A percentile compares a stretch with the other conserved stretches of the same genome.
Evolutionary conservation across 2,113 vertebrate genomes (phyloP).

Genomic region (Falco punctatus): DNA sequence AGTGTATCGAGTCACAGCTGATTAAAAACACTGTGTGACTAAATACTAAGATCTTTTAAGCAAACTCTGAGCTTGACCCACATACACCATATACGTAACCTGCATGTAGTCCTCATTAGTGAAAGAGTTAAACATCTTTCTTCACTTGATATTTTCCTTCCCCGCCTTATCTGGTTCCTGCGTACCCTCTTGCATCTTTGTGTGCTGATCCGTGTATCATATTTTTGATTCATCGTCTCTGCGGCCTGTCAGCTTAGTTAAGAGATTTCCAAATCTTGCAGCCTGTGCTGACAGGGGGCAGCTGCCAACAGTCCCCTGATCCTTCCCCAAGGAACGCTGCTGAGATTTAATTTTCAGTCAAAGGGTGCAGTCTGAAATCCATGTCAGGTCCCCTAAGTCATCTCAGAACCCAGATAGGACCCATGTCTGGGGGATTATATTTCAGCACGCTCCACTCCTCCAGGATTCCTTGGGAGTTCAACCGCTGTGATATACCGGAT

Average conservation of each 20-base stretch:
- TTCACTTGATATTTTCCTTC: conserved; percentile 48
- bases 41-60: neutral
- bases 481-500: conserved; percentile 16
- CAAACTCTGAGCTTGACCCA: neutral
- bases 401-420: conserved; percentile 71
- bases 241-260: conserved; percentile 84
- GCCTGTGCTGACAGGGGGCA: conserved; percentile 80
- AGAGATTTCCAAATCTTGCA: conserved; percentile 84
- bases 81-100: neutral
- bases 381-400: conserved; percentile 80
- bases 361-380: conserved; percentile 80
- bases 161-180: conserved; percentile 54
- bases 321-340: conserved; percentile 77
- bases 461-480: conserved; percentile 65
- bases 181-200: conserved; percentile 63
- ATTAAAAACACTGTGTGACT: neutral
- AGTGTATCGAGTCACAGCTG: neutral
- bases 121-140: conserved; percentile 67
- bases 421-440: conserved; percentile 65
- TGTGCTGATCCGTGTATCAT: conserved; percentile 77
- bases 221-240: conserved; percentile 79
- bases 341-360: conserved; percentile 83
- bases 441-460: conserved; percentile 49
- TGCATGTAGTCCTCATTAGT: neutral
- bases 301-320: conserved; percentile 81